phyloP scores from a whole-genome alignment of 2,113 vertebrate species.

The Neogale vison region DNA sequence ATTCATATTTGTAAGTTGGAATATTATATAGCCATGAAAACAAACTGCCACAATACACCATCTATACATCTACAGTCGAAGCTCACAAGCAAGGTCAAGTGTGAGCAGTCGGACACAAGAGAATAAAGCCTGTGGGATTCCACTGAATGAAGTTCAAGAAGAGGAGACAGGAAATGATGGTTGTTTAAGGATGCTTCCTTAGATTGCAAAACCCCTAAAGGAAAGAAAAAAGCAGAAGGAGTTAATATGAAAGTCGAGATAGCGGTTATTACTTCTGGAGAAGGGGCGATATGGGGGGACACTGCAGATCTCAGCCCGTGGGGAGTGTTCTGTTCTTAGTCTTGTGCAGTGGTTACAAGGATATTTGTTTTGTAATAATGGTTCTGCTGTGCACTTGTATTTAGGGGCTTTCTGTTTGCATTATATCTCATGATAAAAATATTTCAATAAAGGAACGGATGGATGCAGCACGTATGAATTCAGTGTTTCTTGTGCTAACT shows the following conservation, averaged over 20 bases:
- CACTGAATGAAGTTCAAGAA: not conserved
- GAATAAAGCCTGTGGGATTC: not conserved
- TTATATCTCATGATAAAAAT: not conserved
- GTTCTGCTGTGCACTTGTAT: not conserved
- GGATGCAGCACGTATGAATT: not conserved
- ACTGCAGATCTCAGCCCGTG: accelerated
- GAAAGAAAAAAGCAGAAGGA: not conserved
- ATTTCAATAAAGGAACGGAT: not conserved
- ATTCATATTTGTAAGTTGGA: not conserved
- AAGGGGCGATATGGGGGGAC: not conserved
- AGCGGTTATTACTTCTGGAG: not conserved
- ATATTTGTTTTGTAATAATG: not conserved
- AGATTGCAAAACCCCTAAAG: not conserved
- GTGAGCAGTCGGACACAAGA: too few species aligned
- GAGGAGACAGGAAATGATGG: not conserved
- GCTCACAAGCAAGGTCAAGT: not conserved
- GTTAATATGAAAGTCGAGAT: not conserved
- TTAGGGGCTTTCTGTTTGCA: not conserved
- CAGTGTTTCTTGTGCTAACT: not conserved
- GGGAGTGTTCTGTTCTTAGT: not conserved
- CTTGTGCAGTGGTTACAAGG: not conserved
- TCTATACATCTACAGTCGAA: too few species aligned
- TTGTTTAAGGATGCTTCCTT: not conserved
- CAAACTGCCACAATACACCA: accelerated
- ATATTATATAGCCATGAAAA: not conserved